Evolutionary conservation across 2,888 invertebrate species (phyloP).

Genomic region (Dorcus parallelipipedus): DNA sequence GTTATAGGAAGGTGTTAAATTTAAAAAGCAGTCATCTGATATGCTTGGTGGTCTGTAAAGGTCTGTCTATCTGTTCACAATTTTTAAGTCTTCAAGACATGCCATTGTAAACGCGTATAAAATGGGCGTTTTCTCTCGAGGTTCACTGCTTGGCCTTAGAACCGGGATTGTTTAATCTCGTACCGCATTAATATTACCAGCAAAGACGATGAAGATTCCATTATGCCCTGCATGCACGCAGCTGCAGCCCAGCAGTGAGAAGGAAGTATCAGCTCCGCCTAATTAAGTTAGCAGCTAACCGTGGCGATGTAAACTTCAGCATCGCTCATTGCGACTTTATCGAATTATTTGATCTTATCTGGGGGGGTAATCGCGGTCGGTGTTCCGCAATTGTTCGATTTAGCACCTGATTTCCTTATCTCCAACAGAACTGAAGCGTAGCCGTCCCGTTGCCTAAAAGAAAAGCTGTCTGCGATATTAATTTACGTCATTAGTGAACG

Average conservation of each 20-base stretch:
- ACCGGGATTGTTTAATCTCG: too few relatives aligned
- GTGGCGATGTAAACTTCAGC: not conserved
- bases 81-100: too few relatives aligned
- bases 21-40: too few relatives aligned
- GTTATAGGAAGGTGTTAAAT: too few relatives aligned
- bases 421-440: not conserved
- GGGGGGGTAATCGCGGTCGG: not conserved
- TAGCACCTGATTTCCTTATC: not conserved
- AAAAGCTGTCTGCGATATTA: constrained; percentile 20
- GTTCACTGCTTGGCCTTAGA: too few relatives aligned
- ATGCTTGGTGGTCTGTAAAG: too few relatives aligned
- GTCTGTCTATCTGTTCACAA: too few relatives aligned
- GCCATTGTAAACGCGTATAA: too few relatives aligned
- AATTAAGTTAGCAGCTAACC: not conserved
- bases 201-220: too few relatives aligned
- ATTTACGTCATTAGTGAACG: constrained; percentile 42
- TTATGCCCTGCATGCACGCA: too few relatives aligned
- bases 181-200: too few relatives aligned
- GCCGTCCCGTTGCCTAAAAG: not conserved
- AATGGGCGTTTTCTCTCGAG: too few relatives aligned
- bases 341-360: not conserved
- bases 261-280: not conserved
- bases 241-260: not conserved
- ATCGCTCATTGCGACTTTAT: not conserved
- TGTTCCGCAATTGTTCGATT: constrained; percentile 1